These are phyloP conservation scores for Tetrapedia diversipes DNA, from an alignment of 2,888 invertebrate genomes.

Conservation along the genomic window DNA sequence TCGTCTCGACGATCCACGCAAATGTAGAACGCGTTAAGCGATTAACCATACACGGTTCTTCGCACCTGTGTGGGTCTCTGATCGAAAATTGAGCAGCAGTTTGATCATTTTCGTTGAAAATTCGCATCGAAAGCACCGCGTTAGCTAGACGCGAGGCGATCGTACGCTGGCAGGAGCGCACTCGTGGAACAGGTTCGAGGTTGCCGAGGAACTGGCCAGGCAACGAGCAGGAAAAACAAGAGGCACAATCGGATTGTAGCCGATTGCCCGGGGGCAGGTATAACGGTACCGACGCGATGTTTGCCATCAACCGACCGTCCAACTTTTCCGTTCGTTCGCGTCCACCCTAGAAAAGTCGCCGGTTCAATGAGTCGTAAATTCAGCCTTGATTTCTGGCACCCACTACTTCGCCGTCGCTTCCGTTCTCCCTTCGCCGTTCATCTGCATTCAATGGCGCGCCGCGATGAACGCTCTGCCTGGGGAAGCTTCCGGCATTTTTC, in stretches of 20 bases:
- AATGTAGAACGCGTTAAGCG: no score
- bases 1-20: no score
- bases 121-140: not conserved
- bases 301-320: slow-evolving; percentile 54
- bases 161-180: slow-evolving; percentile 63
- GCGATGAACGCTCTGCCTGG: not conserved
- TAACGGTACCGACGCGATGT: slow-evolving; percentile 76
- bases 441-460: slow-evolving; percentile 46
- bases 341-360: slow-evolving; percentile 34
- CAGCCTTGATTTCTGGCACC: slow-evolving; percentile 49
- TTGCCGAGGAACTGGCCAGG: slow-evolving; percentile 74
- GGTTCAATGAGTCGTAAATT: slow-evolving; percentile 54
- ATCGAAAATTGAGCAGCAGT: no score
- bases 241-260: slow-evolving; percentile 78
- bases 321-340: slow-evolving; percentile 52
- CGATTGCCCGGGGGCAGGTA: slow-evolving; percentile 77
- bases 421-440: slow-evolving; percentile 21
- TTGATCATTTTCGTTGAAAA: slow-evolving; percentile 31
- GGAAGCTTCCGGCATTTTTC: slow-evolving; percentile 7
- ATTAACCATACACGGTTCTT: no score
- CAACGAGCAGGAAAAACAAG: slow-evolving; percentile 78
- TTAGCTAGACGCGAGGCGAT: slow-evolving; percentile 32
- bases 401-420: slow-evolving; percentile 41
- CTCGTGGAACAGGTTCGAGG: slow-evolving; percentile 79
- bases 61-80: no score